Base-by-base conservation (phyloP, 2,888 invertebrate genomes). In the Podotricha telesiphe region DNA sequence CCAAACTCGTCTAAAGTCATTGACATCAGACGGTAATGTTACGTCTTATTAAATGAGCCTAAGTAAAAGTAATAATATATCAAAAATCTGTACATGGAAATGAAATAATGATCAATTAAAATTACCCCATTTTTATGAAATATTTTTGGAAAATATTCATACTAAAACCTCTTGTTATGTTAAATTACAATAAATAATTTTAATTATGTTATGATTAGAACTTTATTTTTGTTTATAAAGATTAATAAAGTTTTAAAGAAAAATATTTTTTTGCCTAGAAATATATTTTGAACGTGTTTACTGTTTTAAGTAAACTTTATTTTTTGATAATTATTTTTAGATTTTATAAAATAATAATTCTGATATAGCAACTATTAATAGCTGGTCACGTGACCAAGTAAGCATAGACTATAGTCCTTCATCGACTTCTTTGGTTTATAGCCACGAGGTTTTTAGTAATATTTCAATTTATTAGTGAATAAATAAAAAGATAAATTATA, bases 381-480 rank as follows among this genome's bases (percentile, higher is more conserved):
- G 68, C 6, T 73, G 91, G 93, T 95, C 95, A 95, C 95, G 95
- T 95, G 95, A 96, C 79, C 82, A 80, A 78, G 77, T 67, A 72
- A 77, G 80, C 89, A 89, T 87, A 91, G 89, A 89, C 85, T 82
- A 84, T 76, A 82, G 86, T 86, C 94, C 93, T 93, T 94, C 95
- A 95, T 96, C 95, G 96, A 96, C 96, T 96, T 95, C 91, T 95
- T 94, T 95, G 95, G 95, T 95, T 95, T 95, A 94, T 94, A 95
- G 95, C 96, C 96, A 96, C 96, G 96, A 96, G 96, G 96, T 96
- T 95, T 95, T 95, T 89, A 89, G 86, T 82, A 86, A 85, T 91
- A 89, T 85, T 91, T 87, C 94, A 94, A 93, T 94, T 93, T 94
- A 94, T 94, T 94, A 94, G 93, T 93, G 93, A 93, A 94, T 80